Evolutionary conservation across 2,113 vertebrate genomes (phyloP).

Genomic region (Syngnathus typhle): DNA sequence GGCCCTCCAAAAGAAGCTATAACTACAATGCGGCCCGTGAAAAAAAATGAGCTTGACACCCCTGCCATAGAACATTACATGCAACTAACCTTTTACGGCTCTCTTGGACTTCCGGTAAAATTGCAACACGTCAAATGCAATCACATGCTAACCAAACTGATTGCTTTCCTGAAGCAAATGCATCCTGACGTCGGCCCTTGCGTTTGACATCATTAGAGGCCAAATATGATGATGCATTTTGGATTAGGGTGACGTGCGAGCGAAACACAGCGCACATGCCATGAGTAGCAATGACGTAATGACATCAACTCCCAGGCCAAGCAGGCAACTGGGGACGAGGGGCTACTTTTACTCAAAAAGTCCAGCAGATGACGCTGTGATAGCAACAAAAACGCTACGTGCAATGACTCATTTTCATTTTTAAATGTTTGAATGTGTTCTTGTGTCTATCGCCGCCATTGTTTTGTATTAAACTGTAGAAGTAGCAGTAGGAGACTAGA

Average conservation of each 20-base stretch:
- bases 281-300: background rate
- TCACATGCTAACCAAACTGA: background rate
- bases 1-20: too few species aligned
- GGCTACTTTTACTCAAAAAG: background rate
- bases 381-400: background rate
- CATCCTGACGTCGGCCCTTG: conserved; percentile 1
- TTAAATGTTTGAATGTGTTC: background rate
- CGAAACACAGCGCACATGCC: background rate
- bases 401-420: background rate
- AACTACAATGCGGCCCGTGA: too few species aligned
- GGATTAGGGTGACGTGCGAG: background rate
- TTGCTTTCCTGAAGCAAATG: background rate
- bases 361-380: background rate
- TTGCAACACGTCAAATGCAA: background rate
- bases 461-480: background rate
- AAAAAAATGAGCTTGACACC: too few species aligned
- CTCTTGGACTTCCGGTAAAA: background rate
- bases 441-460: background rate
- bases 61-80: background rate
- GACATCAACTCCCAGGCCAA: background rate
- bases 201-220: background rate
- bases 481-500: background rate
- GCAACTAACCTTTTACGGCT: background rate
- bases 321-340: background rate
- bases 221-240: background rate